Evolutionary conservation across 2,888 invertebrate species (phyloP).

Genomic region (Stenotaenia linearis): DNA sequence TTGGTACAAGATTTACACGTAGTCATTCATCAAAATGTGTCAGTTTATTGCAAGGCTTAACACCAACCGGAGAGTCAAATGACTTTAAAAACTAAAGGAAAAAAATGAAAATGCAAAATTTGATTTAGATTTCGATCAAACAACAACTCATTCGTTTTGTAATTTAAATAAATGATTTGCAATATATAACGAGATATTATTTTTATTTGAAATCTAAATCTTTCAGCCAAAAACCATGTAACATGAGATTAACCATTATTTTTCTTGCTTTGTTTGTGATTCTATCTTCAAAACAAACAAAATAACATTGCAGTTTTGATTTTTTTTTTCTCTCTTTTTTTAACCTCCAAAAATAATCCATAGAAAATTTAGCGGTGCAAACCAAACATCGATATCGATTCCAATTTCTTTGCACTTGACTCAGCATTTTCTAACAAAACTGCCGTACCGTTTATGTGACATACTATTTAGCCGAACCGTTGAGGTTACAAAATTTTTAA

Average conservation of each 20-base stretch:
- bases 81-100: background rate
- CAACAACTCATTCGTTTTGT: no score
- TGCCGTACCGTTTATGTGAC: background rate
- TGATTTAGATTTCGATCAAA: background rate
- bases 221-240: no score
- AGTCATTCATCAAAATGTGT: slow-evolving; percentile 15
- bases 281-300: background rate
- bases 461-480: background rate
- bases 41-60: slow-evolving; percentile 17
- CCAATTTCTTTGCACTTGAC: background rate
- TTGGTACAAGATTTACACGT: slow-evolving; percentile 1
- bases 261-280: background rate
- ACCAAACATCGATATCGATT: background rate
- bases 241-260: background rate
- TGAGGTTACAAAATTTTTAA: background rate
- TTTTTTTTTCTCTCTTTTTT: no score
- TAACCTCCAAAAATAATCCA: background rate
- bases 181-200: no score
- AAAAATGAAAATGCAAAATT: background rate
- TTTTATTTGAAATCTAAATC: no score
- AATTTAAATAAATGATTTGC: no score
- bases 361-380: background rate
- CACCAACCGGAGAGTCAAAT: background rate
- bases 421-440: background rate
- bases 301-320: background rate